Base-by-base conservation (phyloP, 2,888 invertebrate species). In the Oligia fasciuncula region DNA sequence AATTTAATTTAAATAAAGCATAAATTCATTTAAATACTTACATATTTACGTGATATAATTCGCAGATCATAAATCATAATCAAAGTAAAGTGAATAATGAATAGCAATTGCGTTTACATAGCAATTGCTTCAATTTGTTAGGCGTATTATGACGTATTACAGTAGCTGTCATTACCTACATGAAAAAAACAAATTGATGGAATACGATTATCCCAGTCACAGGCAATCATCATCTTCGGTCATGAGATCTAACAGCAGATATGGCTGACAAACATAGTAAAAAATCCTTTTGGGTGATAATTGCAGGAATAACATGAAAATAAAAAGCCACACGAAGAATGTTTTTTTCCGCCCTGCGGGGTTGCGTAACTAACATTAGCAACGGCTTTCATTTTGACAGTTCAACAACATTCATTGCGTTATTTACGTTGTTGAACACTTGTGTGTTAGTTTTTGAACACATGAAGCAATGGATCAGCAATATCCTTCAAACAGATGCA, bases 11-110 rank as follows among this genome's bases (percentile, higher is more conserved):
- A 70, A 19, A 57, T 43, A 70, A 23, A 72, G 14, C 23, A 69
- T 76, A 85, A 51, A 63, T 79, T 75, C 49, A 70, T 60, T 70
- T 49, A n/a, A 73, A 65, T 35, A 29, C 1, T 29, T 29, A 83
- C 54, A 63, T 29, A 9, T 65, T 51, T 73, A 65, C 19, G 11
- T 68, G 43, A 54, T 40, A 67, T 73, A 23, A 49, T 19, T 69
- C 9, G n/a, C 68, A 75, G 60, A 85, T 73, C 69, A 62, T 54
- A 60, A 63, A 83, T 69, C 60, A 54, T 60, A 72, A 51, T 5
- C 1, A 23, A 66, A 70, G 19, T 13, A n/a, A 75, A 57, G 29
- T 74, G 57, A 66, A 67, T 51, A 57, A 23, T 66, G 4, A 8
- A 11, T 43, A n/a, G 29, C 29, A 29, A 29, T 29, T 29, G 29